phyloP scores from a whole-genome alignment of 2,888 invertebrate genomes.

The Agrochola lychnidis region DNA sequence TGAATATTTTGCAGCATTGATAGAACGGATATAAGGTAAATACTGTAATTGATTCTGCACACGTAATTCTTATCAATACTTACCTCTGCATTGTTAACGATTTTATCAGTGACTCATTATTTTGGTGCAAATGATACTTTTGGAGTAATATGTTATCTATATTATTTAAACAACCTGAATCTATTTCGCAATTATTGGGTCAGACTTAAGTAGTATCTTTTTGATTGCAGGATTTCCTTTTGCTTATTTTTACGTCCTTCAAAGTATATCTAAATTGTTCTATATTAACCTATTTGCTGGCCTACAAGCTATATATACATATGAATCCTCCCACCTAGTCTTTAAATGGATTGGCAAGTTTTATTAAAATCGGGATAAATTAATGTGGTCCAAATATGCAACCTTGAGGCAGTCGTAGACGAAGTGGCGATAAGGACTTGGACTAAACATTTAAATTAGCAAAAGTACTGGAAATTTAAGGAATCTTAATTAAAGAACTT shows the following conservation, averaged over 20 bases:
- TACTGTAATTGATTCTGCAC: slow-evolving; percentile 31
- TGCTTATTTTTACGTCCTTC: not conserved
- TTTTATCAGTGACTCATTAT: slow-evolving; percentile 47
- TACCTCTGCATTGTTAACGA: slow-evolving; percentile 31
- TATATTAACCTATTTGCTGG: not conserved
- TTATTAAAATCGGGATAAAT: not conserved
- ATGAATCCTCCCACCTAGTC: not conserved
- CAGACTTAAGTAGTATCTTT: not conserved
- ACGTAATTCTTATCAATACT: slow-evolving; percentile 31
- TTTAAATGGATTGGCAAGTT: not conserved
- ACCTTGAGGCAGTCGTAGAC: not conserved
- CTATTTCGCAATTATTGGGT: slow-evolving; percentile 26
- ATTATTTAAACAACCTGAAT: slow-evolving; percentile 40
- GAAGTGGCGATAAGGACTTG: not conserved
- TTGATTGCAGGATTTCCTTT: not conserved
- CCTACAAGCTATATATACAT: not conserved
- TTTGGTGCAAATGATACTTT: slow-evolving; percentile 37
- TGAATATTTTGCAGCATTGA: not conserved
- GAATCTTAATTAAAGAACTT: not conserved
- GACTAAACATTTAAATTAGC: not conserved
- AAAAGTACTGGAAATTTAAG: not conserved
- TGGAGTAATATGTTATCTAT: slow-evolving; percentile 32
- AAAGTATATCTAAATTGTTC: not conserved
- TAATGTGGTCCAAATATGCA: slow-evolving; percentile 2
- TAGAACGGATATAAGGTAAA: slow-evolving; percentile 20